Evolutionary conservation across 2,888 invertebrate species (phyloP).

Genomic region (Cephus pulcher): DNA sequence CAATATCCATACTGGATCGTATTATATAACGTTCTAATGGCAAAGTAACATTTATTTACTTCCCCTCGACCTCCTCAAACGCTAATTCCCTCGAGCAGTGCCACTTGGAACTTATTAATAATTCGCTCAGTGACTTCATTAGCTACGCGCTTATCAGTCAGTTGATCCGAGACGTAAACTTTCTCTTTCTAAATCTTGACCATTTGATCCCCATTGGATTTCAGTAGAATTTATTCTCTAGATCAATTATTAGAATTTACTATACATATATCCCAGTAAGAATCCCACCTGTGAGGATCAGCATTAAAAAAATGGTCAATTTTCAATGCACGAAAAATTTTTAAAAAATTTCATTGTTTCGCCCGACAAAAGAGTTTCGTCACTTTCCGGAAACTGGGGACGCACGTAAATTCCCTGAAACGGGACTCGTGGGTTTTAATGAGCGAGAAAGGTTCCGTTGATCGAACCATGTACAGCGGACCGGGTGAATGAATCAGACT

Average conservation of each 20-base stretch:
- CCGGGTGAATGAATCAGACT: neutral
- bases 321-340: neutral
- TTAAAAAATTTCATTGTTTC: neutral
- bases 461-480: neutral
- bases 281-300: too few species aligned
- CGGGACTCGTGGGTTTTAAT: neutral
- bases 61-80: neutral
- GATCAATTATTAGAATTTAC: too few species aligned
- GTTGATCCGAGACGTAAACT: neutral
- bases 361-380: neutral
- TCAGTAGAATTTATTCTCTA: neutral
- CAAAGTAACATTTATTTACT: neutral
- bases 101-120: neutral
- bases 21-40: neutral
- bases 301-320: too few species aligned
- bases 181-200: neutral
- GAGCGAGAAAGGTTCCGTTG: neutral
- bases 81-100: neutral
- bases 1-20: neutral
- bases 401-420: neutral
- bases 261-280: too few species aligned
- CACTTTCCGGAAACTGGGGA: neutral
- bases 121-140: neutral
- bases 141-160: neutral
- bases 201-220: neutral